Base-by-base conservation (phyloP, 1,140 invertebrate species). In the Tetramorium simillimum region DNA sequence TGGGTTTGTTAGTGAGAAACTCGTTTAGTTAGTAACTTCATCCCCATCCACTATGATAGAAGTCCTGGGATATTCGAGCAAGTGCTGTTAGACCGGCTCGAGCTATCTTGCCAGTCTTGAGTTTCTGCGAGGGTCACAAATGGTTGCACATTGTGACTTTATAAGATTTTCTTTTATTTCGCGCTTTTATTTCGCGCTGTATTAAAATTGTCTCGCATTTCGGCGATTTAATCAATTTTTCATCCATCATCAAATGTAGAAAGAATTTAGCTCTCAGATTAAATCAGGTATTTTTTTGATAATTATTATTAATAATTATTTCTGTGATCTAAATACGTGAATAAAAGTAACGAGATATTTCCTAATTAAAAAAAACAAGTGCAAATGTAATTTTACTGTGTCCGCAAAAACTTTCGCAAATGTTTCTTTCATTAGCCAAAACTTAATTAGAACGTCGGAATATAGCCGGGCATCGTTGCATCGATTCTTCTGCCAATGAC, bases 1-100 rank as follows among this genome's bases (percentile, higher is more conserved):
- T 91, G 89, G 90, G 90, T 93, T 92, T 91, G 91, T 92, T 92
- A 92, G 91, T 85, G 87, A 91, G 88, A 91, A 92, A 92, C 91
- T 92, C 91, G 90, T 93, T 93, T 89, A 90, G 91, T 90, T 92
- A 86, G 77, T 84, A 93, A 93, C 91, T 92, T 92, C 62, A 60
- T 24, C 78, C 46, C 67, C 78, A 78, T 80, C 89, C 87, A 86
- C 87, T 60, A 46, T 80, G 72, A 89, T 87, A 88, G 60, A 90
- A 88, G 87, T 92, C 89, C 70, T 40, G 46, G 90, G 86, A 89
- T 90, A 77, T 85, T 89, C 77, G 40, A 53, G 65, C 84, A 75
- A 87, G 85, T 87, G 63, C 33, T 69, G 58, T 60, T 51, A 80
- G 70, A 85, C 69, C 62, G 46, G 63, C 72, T 77, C 78, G 40